Evolutionary conservation across 2,888 invertebrate species (phyloP).

Genomic region (Spodoptera littoralis): DNA sequence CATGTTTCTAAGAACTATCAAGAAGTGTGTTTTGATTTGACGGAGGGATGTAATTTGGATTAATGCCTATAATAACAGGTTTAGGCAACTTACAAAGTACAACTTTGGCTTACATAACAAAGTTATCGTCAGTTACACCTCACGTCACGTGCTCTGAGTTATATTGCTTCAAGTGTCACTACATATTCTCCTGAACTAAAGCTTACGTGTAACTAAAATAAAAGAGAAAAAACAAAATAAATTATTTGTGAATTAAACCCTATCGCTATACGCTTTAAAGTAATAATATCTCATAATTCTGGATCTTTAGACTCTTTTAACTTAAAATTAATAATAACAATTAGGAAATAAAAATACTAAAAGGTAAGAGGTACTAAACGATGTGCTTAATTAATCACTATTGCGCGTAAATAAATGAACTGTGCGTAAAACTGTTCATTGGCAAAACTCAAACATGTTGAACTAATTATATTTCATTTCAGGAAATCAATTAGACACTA

Average conservation of each 20-base stretch:
- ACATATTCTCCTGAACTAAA: conserved; percentile 57
- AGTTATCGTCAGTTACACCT: conserved; percentile 47
- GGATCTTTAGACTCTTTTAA: conserved; percentile 82
- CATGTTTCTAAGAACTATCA: conserved; percentile 46
- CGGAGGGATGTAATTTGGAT: conserved; percentile 53
- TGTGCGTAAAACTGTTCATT: conserved; percentile 21
- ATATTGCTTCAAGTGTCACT: conserved; percentile 26
- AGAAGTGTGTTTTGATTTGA: conserved; percentile 48
- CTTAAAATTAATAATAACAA: conserved; percentile 84
- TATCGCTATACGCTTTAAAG: conserved; percentile 73
- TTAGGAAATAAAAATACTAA: conserved; percentile 71
- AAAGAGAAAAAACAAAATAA: conserved; percentile 74
- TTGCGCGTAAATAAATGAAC: conserved; percentile 37
- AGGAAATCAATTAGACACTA: conserved; percentile 4
- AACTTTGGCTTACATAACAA: conserved; percentile 56
- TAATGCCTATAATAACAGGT: conserved; percentile 41
- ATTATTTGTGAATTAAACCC: conserved; percentile 72
- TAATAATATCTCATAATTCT: conserved; percentile 86
- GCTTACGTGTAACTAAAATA: conserved; percentile 47
- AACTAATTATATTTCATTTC: conserved; percentile 4
- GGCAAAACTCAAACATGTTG: conserved; percentile 13
- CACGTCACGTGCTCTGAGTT: conserved; percentile 22
- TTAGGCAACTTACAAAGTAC: conserved; percentile 51
- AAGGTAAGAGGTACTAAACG: conserved; percentile 54
- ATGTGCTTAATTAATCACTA: conserved; percentile 42